phyloP scores from a whole-genome alignment of 2,888 invertebrate species.

The Gisinianus flammeolus region DNA sequence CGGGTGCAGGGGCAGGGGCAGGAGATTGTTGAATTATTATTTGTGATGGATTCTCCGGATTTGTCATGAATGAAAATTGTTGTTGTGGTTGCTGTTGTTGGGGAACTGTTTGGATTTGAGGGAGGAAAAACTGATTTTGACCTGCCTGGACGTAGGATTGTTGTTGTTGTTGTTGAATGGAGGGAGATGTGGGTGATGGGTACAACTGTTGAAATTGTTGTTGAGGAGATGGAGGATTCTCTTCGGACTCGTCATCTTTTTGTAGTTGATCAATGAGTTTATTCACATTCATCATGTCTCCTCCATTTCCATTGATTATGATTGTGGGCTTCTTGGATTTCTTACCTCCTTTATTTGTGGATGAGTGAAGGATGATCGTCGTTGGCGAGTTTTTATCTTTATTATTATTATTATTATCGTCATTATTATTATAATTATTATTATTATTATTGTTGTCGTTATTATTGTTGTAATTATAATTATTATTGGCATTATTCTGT shows the following conservation, averaged over 20 bases:
- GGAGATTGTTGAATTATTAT: constrained; percentile 3
- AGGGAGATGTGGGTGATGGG: not conserved
- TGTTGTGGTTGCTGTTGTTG: constrained; percentile 21
- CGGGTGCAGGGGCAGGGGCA: not conserved
- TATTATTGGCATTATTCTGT: not conserved
- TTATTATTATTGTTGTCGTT: not conserved
- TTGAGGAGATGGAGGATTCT: not conserved
- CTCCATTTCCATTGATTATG: constrained; percentile 6
- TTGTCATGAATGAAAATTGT: not conserved
- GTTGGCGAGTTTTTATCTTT: not conserved
- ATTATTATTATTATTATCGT: not conserved
- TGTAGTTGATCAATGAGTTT: constrained; percentile 28
- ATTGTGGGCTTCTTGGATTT: constrained; percentile 23
- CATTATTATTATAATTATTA: not conserved
- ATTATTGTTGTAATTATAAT: no score
- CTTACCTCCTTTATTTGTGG: not conserved
- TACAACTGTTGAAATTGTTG: not conserved
- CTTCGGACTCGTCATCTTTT: constrained; percentile 3
- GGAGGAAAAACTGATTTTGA: constrained; percentile 1
- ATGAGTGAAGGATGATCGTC: constrained; percentile 12
- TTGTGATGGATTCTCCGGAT: not conserved
- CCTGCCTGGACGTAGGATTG: not conserved
- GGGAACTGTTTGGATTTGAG: not conserved
- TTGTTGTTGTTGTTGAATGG: not conserved
- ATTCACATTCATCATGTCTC: constrained; percentile 20